phyloP scores from a whole-genome alignment of 2,888 invertebrate genomes.

The Athetis lepigone region DNA sequence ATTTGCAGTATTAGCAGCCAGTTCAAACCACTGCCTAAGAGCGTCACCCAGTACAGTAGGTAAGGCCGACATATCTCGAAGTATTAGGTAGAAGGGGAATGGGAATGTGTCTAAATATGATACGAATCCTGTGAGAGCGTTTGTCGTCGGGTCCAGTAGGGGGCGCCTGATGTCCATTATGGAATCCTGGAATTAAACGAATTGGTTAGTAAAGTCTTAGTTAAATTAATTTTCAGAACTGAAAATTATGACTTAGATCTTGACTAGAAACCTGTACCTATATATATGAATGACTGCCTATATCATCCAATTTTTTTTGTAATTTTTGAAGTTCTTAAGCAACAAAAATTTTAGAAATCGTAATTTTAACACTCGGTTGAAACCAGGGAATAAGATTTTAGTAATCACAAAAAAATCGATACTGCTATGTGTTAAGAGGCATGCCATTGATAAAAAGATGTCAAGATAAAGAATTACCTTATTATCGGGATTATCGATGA shows the following conservation, averaged over 20 bases:
- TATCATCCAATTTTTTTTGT: no score
- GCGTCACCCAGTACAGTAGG: slow-evolving; percentile 98
- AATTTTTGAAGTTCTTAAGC: no score
- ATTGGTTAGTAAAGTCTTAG: slow-evolving; percentile 10
- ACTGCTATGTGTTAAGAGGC: background rate
- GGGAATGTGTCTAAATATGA: slow-evolving; percentile 99
- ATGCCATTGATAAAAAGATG: background rate
- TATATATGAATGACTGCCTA: no score
- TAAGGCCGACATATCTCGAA: slow-evolving; percentile 96
- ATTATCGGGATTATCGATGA: slow-evolving; percentile 98
- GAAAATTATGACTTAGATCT: no score
- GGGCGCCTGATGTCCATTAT: slow-evolving; percentile 96
- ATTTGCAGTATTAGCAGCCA: slow-evolving; percentile 92
- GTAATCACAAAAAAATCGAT: background rate
- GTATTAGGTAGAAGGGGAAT: slow-evolving; percentile 98
- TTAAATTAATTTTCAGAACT: no score
- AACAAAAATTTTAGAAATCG: no score
- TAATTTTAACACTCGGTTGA: no score
- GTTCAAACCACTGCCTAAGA: slow-evolving; percentile 99
- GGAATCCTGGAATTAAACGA: slow-evolving; percentile 92
- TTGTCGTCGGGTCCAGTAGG: slow-evolving; percentile 93
- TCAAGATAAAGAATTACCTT: slow-evolving; percentile 90
- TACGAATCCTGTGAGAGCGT: slow-evolving; percentile 91
- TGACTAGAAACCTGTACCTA: no score
- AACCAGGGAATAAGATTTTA: no score